Evolutionary conservation across 1,140 invertebrate genomes (phyloP).

Genomic region (Plodia interpunctella): DNA sequence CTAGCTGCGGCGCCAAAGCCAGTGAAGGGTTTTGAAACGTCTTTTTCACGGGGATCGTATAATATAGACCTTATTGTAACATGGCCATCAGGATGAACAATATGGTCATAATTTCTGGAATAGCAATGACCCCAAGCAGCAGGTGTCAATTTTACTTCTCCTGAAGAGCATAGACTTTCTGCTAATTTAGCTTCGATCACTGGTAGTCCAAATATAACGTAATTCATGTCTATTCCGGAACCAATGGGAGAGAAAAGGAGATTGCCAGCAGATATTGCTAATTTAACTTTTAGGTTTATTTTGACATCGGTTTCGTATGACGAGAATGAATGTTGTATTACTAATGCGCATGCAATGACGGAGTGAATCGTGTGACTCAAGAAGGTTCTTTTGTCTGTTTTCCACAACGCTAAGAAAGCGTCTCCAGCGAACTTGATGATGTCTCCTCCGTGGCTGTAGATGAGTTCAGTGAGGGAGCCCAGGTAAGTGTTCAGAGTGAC

Average conservation of each 20-base stretch:
- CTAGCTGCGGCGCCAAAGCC: slow-evolving; percentile 49
- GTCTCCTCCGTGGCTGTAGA: slow-evolving; percentile 81
- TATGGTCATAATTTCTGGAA: slow-evolving; percentile 65
- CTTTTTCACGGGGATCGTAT: slow-evolving; percentile 58
- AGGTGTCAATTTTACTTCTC: slow-evolving; percentile 74
- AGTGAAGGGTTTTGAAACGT: slow-evolving; percentile 61
- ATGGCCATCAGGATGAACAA: slow-evolving; percentile 46
- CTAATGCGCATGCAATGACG: slow-evolving; percentile 80
- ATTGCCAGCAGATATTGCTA: slow-evolving; percentile 67
- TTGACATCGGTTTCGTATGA: slow-evolving; percentile 81
- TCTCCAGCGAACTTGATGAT: slow-evolving; percentile 84
- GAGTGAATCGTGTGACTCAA: slow-evolving; percentile 79
- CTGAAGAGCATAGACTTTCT: slow-evolving; percentile 68
- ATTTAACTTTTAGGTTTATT: slow-evolving; percentile 78
- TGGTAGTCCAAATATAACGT: slow-evolving; percentile 79
- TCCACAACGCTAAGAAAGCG: slow-evolving; percentile 82
- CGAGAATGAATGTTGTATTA: slow-evolving; percentile 80
- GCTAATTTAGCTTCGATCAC: slow-evolving; percentile 79
- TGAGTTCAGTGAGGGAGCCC: slow-evolving; percentile 81
- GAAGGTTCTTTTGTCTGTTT: slow-evolving; percentile 73
- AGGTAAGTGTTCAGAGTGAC: slow-evolving; percentile 82
- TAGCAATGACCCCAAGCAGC: slow-evolving; percentile 76
- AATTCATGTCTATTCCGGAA: slow-evolving; percentile 73
- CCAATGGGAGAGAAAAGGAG: slow-evolving; percentile 62
- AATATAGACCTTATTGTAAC: slow-evolving; percentile 63